Evolutionary conservation across 1,140 invertebrate genomes (phyloP).

Genomic region (Leptopilina boulardi): DNA sequence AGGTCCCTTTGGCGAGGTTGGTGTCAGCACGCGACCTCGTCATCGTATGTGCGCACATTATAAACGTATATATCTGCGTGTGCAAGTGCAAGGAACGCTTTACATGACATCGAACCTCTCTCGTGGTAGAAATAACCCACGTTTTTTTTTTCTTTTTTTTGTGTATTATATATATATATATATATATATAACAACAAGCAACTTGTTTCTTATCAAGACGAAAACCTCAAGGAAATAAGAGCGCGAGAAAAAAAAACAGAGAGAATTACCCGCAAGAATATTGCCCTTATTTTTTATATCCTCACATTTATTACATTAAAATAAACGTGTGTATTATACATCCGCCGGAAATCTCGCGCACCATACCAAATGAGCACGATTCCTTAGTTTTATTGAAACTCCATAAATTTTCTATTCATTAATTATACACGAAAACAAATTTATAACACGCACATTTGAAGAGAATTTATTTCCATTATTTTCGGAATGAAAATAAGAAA

Average conservation of each 20-base stretch:
- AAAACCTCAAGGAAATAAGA: background rate
- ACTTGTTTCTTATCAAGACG: constrained; percentile 15
- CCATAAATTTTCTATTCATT: background rate
- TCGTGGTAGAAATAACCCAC: background rate
- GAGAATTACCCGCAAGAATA: background rate
- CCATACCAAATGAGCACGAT: background rate
- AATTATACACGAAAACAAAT: background rate
- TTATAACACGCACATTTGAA: background rate
- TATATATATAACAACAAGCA: background rate
- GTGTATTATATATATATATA: too few species aligned
- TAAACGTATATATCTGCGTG: constrained; percentile 47
- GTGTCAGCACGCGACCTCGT: constrained; percentile 59
- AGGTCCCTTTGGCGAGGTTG: constrained; percentile 58
- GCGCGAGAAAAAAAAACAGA: background rate
- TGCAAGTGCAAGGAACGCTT: constrained; percentile 32
- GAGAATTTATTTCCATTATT: background rate
- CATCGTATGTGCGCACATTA: constrained; percentile 39
- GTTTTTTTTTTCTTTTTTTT: too few species aligned
- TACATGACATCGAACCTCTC: constrained; percentile 33
- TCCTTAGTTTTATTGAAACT: background rate
- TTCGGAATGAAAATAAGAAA: too few species aligned
- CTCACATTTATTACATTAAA: background rate
- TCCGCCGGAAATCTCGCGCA: constrained; percentile 1
- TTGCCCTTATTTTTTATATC: background rate
- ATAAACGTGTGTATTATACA: background rate